A percentile compares a stretch with the other conserved stretches of the same genome.
Evolutionary conservation across 2,888 invertebrate genomes (phyloP).

Genomic region (Tiliacea aurago): DNA sequence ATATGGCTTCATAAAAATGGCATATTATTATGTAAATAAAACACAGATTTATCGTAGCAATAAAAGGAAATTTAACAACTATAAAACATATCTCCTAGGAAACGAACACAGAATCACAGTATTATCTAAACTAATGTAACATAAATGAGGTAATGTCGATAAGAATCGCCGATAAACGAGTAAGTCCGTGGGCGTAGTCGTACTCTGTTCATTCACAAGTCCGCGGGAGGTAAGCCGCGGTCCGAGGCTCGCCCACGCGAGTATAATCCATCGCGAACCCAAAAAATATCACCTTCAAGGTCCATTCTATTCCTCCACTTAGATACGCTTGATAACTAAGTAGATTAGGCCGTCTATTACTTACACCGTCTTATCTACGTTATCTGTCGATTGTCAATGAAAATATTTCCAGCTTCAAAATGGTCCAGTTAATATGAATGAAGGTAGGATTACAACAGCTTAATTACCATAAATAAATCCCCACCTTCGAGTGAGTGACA

Average conservation of each 20-base stretch:
- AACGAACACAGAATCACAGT: constrained; percentile 22
- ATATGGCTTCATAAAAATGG: constrained; percentile 20
- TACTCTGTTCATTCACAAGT: constrained; percentile 81
- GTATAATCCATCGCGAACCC: constrained; percentile 43
- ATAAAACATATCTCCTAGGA: constrained; percentile 2
- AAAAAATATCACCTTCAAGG: constrained; percentile 52
- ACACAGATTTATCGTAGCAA: constrained; percentile 15
- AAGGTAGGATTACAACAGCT: constrained; percentile 16
- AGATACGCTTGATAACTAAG: constrained; percentile 43
- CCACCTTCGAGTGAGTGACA: constrained; percentile 22
- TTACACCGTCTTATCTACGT: constrained; percentile 15
- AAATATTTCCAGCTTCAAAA: constrained; percentile 4
- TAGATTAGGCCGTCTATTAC: constrained; percentile 27
- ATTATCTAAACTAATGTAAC: constrained; percentile 44
- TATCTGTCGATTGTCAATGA: constrained; percentile 22
- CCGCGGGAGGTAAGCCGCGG: constrained; percentile 59
- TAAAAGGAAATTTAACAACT: background rate
- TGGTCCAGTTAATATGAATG: constrained; percentile 22
- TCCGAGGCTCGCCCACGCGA: constrained; percentile 57
- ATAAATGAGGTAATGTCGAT: constrained; percentile 65
- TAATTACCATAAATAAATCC: constrained; percentile 25
- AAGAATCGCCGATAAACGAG: constrained; percentile 71
- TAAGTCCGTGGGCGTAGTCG: constrained; percentile 70
- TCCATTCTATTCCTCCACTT: constrained; percentile 49
- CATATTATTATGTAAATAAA: constrained; percentile 12